These are phyloP conservation scores for Tribolium castaneum DNA, from an alignment of 1,140 invertebrate species.

Conservation along the genomic window DNA sequence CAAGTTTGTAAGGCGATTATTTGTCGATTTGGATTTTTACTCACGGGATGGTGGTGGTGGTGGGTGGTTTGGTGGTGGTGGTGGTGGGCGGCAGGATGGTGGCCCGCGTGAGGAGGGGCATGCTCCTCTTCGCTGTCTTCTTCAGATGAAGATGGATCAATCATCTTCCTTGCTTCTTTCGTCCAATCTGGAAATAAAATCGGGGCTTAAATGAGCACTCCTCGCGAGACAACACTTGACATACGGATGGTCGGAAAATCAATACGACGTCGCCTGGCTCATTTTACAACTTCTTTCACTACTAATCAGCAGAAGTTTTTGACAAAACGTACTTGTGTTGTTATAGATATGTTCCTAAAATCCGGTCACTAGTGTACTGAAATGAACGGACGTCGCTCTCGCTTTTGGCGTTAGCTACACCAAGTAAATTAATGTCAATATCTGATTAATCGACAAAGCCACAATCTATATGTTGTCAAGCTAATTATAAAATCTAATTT, in stretches of 20 bases:
- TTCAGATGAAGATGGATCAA: slow-evolving; percentile 90
- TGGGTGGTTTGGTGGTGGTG: slow-evolving; percentile 56
- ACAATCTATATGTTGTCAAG: too few relatives aligned
- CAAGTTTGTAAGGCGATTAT: neutral
- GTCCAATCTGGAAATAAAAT: slow-evolving; percentile 50
- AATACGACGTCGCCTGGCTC: neutral
- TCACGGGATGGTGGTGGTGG: slow-evolving; percentile 54
- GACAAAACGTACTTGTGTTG: too few relatives aligned
- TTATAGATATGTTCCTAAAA: too few relatives aligned
- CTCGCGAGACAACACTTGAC: neutral
- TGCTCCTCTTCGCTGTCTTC: slow-evolving; percentile 89
- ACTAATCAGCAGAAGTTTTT: neutral
- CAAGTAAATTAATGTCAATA: too few relatives aligned
- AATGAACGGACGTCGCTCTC: neutral
- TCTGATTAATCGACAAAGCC: too few relatives aligned
- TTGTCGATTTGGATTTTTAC: slow-evolving; percentile 3
- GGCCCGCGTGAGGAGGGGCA: slow-evolving; percentile 66
- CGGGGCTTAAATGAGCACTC: neutral
- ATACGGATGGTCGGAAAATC: slow-evolving; percentile 1
- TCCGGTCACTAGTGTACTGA: neutral
- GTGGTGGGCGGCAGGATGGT: slow-evolving; percentile 60
- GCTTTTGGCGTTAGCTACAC: too few relatives aligned
- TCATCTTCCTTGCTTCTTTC: slow-evolving; percentile 71
- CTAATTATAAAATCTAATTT: too few relatives aligned
- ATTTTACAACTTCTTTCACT: slow-evolving; percentile 15